Evolutionary conservation across 2,113 vertebrate species (phyloP).

Genomic region (Heterotilapia buettikoferi): DNA sequence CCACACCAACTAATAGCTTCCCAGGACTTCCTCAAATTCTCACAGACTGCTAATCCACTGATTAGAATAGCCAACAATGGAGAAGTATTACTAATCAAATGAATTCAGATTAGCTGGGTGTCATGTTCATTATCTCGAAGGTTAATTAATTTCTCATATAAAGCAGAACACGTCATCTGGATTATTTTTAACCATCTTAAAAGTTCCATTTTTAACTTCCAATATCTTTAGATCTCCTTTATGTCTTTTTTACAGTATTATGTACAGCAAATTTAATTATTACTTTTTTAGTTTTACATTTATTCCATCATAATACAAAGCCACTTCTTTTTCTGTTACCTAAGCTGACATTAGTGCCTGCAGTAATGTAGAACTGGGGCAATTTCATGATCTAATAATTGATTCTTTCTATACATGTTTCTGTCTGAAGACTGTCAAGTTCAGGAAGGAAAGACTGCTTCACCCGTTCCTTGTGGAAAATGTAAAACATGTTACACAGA

Average conservation of each 20-base stretch:
- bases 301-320: neutral
- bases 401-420: neutral
- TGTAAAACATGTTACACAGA: neutral
- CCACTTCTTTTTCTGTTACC: neutral
- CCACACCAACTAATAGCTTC: slow-evolving; percentile 3
- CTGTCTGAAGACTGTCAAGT: neutral
- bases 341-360: neutral
- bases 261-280: neutral
- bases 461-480: neutral
- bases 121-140: neutral
- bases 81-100: neutral
- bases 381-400: neutral
- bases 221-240: neutral
- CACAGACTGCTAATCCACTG: neutral
- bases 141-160: neutral
- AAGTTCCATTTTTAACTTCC: neutral
- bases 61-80: slow-evolving; percentile 7
- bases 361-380: neutral
- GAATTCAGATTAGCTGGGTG: neutral
- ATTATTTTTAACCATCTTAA: neutral
- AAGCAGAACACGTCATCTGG: neutral
- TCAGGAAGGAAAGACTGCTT: neutral
- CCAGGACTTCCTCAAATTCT: neutral
- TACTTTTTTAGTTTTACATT: neutral
- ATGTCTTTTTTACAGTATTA: neutral